These are phyloP conservation scores for Brachionus koreanus DNA, from an alignment of 1,140 invertebrate species.

Conservation along the genomic window DNA sequence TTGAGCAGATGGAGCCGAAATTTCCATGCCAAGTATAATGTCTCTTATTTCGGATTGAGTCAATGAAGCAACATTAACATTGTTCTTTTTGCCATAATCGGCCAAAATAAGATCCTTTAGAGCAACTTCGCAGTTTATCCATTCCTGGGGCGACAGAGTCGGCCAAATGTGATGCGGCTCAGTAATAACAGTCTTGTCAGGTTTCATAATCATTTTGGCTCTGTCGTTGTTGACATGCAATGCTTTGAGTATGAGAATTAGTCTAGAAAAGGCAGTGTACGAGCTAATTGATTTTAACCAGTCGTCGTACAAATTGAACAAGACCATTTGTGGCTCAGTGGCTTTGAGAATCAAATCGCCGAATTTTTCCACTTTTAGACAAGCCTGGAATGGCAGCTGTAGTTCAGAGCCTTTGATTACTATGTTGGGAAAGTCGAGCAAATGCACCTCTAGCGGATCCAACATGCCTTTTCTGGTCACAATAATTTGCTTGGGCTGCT, in stretches of 20 bases:
- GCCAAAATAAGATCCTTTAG: slow-evolving; percentile 96
- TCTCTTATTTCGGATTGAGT: slow-evolving; percentile 98
- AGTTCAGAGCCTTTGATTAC: slow-evolving; percentile 99
- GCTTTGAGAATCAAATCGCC: slow-evolving; percentile 98
- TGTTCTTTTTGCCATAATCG: slow-evolving; percentile 99
- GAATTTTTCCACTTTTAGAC: slow-evolving; percentile 98
- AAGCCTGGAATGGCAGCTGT: slow-evolving; percentile 97
- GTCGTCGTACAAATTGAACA: slow-evolving; percentile 99
- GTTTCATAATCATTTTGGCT: slow-evolving; percentile 95
- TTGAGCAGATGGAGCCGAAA: slow-evolving; percentile 94
- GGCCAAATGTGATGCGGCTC: slow-evolving; percentile 99
- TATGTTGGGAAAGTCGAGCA: slow-evolving; percentile 91
- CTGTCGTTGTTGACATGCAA: slow-evolving; percentile 98
- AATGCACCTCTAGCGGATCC: slow-evolving; percentile 80
- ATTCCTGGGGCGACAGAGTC: slow-evolving; percentile 90
- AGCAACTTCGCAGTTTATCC: slow-evolving; percentile 94
- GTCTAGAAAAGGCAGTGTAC: slow-evolving; percentile 81
- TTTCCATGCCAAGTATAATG: slow-evolving; percentile 99
- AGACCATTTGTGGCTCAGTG: slow-evolving; percentile 98
- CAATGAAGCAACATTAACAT: slow-evolving; percentile 95
- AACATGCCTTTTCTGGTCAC: slow-evolving; percentile 95
- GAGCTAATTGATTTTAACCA: slow-evolving; percentile 77
- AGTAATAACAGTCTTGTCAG: slow-evolving; percentile 96
- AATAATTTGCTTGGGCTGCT: slow-evolving; percentile 99
- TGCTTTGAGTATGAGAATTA: slow-evolving; percentile 91